Evolutionary conservation across 2,888 invertebrate species (phyloP), one percentile per base, ranked within the genome.

Genomic region (Diloba caeruleocephala): DNA sequence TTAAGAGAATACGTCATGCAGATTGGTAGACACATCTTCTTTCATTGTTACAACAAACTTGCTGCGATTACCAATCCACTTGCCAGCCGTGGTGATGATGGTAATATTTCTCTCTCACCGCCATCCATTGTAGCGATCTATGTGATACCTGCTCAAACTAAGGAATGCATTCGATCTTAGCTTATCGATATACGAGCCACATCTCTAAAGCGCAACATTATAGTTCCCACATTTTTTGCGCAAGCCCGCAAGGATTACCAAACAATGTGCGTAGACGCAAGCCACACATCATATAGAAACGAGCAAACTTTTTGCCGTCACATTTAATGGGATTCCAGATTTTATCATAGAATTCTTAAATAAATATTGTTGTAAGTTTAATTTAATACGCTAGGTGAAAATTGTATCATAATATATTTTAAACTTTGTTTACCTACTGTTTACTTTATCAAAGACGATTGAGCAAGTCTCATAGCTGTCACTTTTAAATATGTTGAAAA

Each of bases 211-310:
- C 23, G 64, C 76, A 74, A 75, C 71, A 73, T 73, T 60, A 76
- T 72, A 79, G 77, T 89, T 89, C 89, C 85, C 89, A 89, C 81
- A 80, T 85, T 89, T 91, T 91, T 92, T 91, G 85, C 79, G 60
- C 75, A 76, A 74, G 69, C 85, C 83, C 77, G 74, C 74, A 79
- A 78, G 87, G 88, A 85, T 89, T 83, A 85, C 74, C 79, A 75
- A 88, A 92, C 91, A 92, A 92, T 88, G 69, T 82, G 88, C 85
- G 84, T 79, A 79, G 54, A 76, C 83, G 84, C 85, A 85, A 86
- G 83, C 89, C 90, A 87, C 91, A 90, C 89, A 87, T 86, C 87
- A 84, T 84, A 76, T 78, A 76, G 73, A 77, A 83, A 82, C 79
- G 65, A 84, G 78, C 66, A 60, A 71, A 76, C 74, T 88, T 89